Evolutionary conservation across 2,797 vertebrate species (phyloP), one percentile per base, ranked within the genome.

Genomic region (Enteromius radiatus): DNA sequence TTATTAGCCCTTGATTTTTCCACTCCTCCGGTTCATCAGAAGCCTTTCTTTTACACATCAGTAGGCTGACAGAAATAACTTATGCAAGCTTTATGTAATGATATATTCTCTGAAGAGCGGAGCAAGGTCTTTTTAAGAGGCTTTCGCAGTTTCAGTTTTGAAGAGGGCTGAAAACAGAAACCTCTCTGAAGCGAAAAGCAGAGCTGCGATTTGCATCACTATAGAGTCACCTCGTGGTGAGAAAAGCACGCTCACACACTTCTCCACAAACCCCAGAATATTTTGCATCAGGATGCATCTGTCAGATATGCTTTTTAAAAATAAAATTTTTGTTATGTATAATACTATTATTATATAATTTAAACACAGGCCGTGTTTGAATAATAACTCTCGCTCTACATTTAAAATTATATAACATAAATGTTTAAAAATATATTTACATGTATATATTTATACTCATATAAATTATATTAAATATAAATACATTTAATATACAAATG

Each of bases 51-150:
- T 28, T 80, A 8, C 67, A 70, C 36, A 59, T 78, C 75, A 75
- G 15, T 78, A 67, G 45, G 65, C 82, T 67, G 23, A 77, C 52
- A 47, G 78, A 36, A 80, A 61, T 59, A 54, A 38, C 23, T 88
- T 87, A 86, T 45, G 69, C 86, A 80, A 79, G 81, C 45, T 84
- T 85, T 85, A 84, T 74, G 59, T 86, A 85, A 87, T 70, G 17
- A 59, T n/a, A 26, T 26, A 10, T 54, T 76, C 67, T 78, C 47
- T 49, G 28, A 43, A 15, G 45, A 78, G 61, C 23, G 70, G n/a
- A 47, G 15, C 3, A 2, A 43, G 19, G 31, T 54, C 38, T 71
- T 82, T 82, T 76, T 64, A 49, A 69, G 59, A 71, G 28, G 19
- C 14, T n/a, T 61, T 67, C 9, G 21, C 26, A 23, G 36, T 61